Base-by-base conservation (phyloP, 2,888 invertebrate species). In the Diarsia rubi region DNA sequence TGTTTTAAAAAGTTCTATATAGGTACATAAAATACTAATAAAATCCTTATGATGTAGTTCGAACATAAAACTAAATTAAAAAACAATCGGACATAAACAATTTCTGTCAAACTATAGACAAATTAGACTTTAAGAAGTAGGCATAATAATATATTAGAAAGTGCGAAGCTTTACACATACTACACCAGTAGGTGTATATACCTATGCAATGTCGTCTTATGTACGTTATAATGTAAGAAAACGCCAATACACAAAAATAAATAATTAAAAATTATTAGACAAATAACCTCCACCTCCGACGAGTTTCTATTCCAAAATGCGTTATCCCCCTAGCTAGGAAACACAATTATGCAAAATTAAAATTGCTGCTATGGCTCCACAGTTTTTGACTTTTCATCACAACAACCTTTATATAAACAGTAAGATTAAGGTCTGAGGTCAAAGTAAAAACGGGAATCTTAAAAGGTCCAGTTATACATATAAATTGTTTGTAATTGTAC, bases 1-100 rank as follows among this genome's bases (percentile, higher is more conserved):
- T 86, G 83, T 83, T 83, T 86, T 83, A 88, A 84, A 87, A 86
- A 85, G 86, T 83, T 86, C 80, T 88, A 87, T 88, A 84, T 88
- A n/a, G n/a, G n/a, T n/a, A 90, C 88, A 91, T 89, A 90, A 89
- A 90, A 86, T 79, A 83, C 86, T 89, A 89, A 79, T 84, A 90
- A 90, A 91, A 88, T 89, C 85, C 88, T 90, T 90, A 90, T 65
- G 78, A 85, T 79, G 82, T 88, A 89, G 82, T 77, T 82, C 81
- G 84, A 86, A 86, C 78, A 69, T 84, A 83, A 84, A 86, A 83
- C 78, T 88, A 87, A 86, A 88, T 86, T 6, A 1, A 19, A 86
- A 73, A 88, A 81, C 37, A 86, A 86, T 73, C 60, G 63, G 80
- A 75, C 69, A 66, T 73, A 75, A 74, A 77, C 73, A 78, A 82